These are phyloP conservation scores for Chloroceryle amazona DNA, from an alignment of 2,797 vertebrate genomes.

Conservation along the genomic window DNA sequence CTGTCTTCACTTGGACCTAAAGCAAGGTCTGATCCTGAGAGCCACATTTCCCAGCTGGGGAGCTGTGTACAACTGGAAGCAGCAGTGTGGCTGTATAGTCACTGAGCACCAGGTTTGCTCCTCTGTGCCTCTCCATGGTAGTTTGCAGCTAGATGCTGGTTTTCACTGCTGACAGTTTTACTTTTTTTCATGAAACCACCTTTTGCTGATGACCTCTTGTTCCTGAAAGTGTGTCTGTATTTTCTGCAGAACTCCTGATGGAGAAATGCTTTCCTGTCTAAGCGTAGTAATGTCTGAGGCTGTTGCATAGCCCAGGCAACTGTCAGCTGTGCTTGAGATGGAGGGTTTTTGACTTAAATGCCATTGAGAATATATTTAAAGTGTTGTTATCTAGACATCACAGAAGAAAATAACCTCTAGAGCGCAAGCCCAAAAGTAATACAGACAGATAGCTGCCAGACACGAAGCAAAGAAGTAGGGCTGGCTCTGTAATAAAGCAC, in stretches of 20 bases:
- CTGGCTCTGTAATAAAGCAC: neutral
- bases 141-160: neutral
- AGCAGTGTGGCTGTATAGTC: rapidly evolving
- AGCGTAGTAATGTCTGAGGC: neutral
- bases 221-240: neutral
- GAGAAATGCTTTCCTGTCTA: neutral
- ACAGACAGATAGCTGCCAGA: neutral
- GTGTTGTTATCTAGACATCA: neutral
- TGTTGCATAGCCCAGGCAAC: neutral
- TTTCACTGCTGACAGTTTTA: neutral
- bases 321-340: neutral
- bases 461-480: neutral
- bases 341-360: slow-evolving; percentile 8
- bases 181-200: neutral
- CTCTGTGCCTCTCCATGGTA: rapidly evolving
- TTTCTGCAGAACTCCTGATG: neutral
- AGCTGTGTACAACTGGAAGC: rapidly evolving
- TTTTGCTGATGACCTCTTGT: neutral
- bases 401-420: neutral
- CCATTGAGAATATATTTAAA: neutral
- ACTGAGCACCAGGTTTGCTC: rapidly evolving
- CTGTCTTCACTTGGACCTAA: neutral
- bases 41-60: rapidly evolving
- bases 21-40: neutral
- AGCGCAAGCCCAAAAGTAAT: neutral